A percentile compares a stretch with the other conserved stretches of the same genome.
These are phyloP conservation scores for Hypercompe scribonia DNA, from an alignment of 2,888 invertebrate genomes.

Conservation along the genomic window DNA sequence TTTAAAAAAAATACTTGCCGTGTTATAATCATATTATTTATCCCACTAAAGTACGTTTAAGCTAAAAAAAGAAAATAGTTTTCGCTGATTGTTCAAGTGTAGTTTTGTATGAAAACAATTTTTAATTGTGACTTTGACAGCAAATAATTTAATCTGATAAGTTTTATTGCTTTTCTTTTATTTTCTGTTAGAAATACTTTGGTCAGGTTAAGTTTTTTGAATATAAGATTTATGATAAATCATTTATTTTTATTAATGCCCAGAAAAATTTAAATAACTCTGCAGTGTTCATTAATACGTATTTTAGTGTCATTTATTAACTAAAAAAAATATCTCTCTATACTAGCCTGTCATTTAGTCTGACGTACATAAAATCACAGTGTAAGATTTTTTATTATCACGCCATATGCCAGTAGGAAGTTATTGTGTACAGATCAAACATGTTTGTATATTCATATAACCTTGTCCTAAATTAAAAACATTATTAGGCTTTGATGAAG, in stretches of 20 bases:
- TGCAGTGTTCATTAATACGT: too few species aligned
- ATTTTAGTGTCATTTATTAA: neutral
- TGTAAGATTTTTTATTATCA: neutral
- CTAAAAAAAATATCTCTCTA: neutral
- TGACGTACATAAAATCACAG: neutral
- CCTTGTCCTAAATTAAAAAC: slow-evolving; percentile 57
- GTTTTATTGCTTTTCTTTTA: neutral
- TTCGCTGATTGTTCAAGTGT: neutral
- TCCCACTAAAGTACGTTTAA: too few species aligned
- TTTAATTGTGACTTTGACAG: neutral
- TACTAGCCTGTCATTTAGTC: neutral
- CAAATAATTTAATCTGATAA: neutral
- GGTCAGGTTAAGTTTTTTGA: too few species aligned
- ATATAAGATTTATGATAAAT: too few species aligned
- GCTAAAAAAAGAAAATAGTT: too few species aligned
- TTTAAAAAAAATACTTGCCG: too few species aligned
- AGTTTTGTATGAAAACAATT: neutral
- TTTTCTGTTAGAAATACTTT: too few species aligned
- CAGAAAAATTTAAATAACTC: too few species aligned
- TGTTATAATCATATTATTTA: too few species aligned
- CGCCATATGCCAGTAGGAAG: slow-evolving; percentile 36
- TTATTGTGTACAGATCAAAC: slow-evolving; percentile 18
- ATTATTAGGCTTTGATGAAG: slow-evolving; percentile 47
- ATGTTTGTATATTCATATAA: slow-evolving; percentile 47
- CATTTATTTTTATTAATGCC: too few species aligned